These are phyloP conservation scores for Drosophila melanica DNA, from an alignment of 1,140 invertebrate species.

Conservation along the genomic window DNA sequence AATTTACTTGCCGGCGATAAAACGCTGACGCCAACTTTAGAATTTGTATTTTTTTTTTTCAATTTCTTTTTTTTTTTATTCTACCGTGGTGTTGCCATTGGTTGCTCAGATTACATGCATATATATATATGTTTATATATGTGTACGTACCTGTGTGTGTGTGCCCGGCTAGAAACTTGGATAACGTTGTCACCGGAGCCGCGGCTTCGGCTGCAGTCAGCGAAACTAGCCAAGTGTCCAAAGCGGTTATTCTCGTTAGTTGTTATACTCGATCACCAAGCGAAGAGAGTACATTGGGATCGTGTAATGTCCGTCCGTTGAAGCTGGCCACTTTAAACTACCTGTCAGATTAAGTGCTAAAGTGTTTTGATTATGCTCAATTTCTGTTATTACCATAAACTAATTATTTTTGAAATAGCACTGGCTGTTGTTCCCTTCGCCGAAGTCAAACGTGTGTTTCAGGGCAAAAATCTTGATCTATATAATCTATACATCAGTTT, in stretches of 20 bases:
- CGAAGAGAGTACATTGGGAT: too few relatives aligned
- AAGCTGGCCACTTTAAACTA: too few relatives aligned
- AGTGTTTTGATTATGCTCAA: too few relatives aligned
- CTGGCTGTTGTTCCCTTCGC: too few relatives aligned
- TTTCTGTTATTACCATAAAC: too few relatives aligned
- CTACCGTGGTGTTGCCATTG: slow-evolving; percentile 10
- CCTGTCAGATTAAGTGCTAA: too few relatives aligned
- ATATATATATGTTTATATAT: slow-evolving; percentile 16
- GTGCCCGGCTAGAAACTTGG: slow-evolving; percentile 23
- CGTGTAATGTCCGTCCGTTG: too few relatives aligned
- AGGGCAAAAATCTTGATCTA: too few relatives aligned
- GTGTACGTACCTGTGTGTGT: neutral
- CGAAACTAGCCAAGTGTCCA: slow-evolving; percentile 38
- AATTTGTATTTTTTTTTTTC: slow-evolving; percentile 29
- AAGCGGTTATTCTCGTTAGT: slow-evolving; percentile 73
- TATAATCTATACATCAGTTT: too few relatives aligned
- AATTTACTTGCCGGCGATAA: slow-evolving; percentile 53
- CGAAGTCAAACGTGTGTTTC: too few relatives aligned
- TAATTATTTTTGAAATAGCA: too few relatives aligned
- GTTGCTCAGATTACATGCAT: slow-evolving; percentile 58
- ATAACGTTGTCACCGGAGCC: slow-evolving; percentile 30
- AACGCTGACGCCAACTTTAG: slow-evolving; percentile 60
- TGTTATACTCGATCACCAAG: slow-evolving; percentile 10
- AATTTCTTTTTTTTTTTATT: neutral
- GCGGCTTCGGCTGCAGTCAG: slow-evolving; percentile 13